Evolutionary conservation across 2,797 vertebrate genomes (phyloP).

Genomic region (Oceanodroma leucorhoa): DNA sequence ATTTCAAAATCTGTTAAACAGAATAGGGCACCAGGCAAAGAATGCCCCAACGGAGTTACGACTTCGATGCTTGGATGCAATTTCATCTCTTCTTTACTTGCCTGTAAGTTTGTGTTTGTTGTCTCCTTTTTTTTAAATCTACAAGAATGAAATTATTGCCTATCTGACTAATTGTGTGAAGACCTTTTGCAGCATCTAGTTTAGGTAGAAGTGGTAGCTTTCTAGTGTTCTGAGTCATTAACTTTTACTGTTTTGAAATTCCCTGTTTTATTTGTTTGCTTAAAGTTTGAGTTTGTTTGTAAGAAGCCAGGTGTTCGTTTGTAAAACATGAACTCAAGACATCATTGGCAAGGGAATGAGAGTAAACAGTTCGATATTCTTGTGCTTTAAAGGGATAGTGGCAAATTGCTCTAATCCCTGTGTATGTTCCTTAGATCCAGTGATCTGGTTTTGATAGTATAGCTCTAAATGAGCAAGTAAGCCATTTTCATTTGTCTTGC

Average conservation of each 20-base stretch:
- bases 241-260: not conserved
- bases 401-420: not conserved
- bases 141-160: not conserved
- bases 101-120: conserved; percentile 75
- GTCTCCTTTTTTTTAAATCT: not conserved
- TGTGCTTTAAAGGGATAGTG: not conserved
- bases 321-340: not conserved
- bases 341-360: not conserved
- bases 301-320: not conserved
- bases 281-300: not conserved
- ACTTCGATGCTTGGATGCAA: conserved; percentile 88
- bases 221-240: not conserved
- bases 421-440: not conserved
- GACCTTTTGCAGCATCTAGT: not conserved
- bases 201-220: not conserved
- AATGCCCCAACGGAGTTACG: conserved; percentile 84
- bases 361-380: not conserved
- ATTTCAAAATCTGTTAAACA: conserved; percentile 83
- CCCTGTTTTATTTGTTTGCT: not conserved
- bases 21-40: conserved; percentile 83
- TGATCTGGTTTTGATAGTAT: not conserved
- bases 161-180: not conserved
- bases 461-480: not conserved
- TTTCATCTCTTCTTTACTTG: conserved; percentile 86
- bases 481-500: not conserved